Evolutionary conservation across 2,888 invertebrate species (phyloP).

Genomic region (Orthosia incerta): DNA sequence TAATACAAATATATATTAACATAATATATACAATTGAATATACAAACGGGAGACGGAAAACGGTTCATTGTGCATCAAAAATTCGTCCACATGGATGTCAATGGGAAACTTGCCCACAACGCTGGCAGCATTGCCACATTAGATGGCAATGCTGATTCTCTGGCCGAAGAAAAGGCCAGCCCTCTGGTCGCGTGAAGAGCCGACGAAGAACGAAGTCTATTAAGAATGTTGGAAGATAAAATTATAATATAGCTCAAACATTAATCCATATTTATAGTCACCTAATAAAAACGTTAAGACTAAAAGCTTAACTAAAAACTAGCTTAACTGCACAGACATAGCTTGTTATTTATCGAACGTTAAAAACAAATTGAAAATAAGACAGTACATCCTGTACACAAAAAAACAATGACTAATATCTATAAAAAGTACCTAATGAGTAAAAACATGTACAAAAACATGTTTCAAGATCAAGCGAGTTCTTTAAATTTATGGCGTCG

Average conservation of each 20-base stretch:
- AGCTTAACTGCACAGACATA: background rate
- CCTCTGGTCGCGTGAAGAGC: no score
- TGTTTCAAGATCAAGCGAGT: constrained; percentile 49
- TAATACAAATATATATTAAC: no score
- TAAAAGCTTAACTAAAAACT: background rate
- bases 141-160: no score
- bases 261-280: background rate
- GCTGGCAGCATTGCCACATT: no score
- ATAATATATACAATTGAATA: no score
- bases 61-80: no score
- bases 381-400: background rate
- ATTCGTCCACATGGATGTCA: no score
- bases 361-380: constrained; percentile 19
- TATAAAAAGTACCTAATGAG: constrained; percentile 19
- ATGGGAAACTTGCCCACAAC: no score
- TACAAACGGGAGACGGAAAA: no score
- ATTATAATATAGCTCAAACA: background rate
- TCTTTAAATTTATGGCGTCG: constrained; percentile 41
- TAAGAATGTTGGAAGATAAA: background rate
- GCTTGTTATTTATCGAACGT: background rate
- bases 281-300: background rate
- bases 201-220: background rate
- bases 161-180: no score
- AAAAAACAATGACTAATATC: constrained; percentile 23
- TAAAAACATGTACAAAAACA: constrained; percentile 24